phyloP scores from a whole-genome alignment of 2,888 invertebrate species.

The Dryadula phaetusa region DNA sequence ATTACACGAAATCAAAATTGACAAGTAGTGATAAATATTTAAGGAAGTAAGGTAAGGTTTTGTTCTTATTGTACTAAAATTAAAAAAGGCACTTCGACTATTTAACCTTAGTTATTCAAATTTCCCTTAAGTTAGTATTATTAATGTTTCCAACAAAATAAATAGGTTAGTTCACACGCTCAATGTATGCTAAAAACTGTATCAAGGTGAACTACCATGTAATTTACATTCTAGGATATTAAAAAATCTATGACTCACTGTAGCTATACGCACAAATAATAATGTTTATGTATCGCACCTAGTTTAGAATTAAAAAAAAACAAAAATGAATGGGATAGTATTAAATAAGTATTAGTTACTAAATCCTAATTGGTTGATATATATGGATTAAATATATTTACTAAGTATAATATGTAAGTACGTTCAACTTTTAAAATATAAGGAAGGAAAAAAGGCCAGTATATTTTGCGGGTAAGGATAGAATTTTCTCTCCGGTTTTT shows the following conservation, averaged over 20 bases:
- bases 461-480: not conserved
- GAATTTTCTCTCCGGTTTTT: no score
- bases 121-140: constrained; percentile 2
- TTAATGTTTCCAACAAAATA: constrained; percentile 24
- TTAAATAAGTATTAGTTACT: no score
- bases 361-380: no score
- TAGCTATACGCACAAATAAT: not conserved
- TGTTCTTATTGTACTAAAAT: not conserved
- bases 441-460: no score
- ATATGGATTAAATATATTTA: no score
- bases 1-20: not conserved
- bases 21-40: not conserved
- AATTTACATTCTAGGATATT: constrained; percentile 36
- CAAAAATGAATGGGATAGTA: not conserved
- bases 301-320: not conserved
- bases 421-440: no score
- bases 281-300: not conserved
- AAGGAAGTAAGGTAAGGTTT: not conserved
- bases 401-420: no score
- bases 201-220: constrained; percentile 38
- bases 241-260: constrained; percentile 31
- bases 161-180: constrained; percentile 39
- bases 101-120: not conserved
- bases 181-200: constrained; percentile 32
- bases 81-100: not conserved